Evolutionary conservation across 2,888 invertebrate genomes (phyloP).

Genomic region (Pristionchus fissidentatus): DNA sequence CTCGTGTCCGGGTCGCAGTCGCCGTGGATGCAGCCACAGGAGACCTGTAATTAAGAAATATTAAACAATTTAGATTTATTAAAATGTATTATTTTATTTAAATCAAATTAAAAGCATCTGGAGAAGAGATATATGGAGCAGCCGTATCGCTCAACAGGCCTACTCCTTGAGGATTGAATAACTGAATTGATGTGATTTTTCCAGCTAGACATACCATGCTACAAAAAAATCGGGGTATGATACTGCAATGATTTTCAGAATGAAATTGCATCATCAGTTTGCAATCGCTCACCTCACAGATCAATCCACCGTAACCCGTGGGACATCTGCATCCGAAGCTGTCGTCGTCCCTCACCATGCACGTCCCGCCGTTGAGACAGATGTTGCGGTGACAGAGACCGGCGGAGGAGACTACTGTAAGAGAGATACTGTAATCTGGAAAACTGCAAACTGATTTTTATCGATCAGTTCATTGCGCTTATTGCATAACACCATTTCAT

Average conservation of each 20-base stretch:
- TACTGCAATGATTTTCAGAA: not conserved
- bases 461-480: not conserved
- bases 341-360: conserved; percentile 63
- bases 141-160: too few species aligned
- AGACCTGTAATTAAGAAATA: conserved; percentile 3
- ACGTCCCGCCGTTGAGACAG: conserved; percentile 66
- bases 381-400: conserved; percentile 63
- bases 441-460: not conserved
- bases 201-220: too few species aligned
- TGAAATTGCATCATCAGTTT: not conserved
- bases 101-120: too few species aligned
- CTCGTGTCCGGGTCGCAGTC: conserved; percentile 40
- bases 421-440: not conserved
- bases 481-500: not conserved
- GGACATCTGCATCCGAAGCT: conserved; percentile 49
- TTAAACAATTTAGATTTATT: not conserved
- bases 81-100: too few species aligned
- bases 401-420: conserved; percentile 18
- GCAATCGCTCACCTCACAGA: conserved; percentile 37
- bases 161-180: too few species aligned
- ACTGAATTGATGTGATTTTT: too few species aligned
- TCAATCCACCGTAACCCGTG: conserved; percentile 38
- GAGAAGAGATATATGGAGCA: too few species aligned
- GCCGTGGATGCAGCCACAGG: conserved; percentile 46
- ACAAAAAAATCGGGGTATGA: too few species aligned